phyloP scores from a whole-genome alignment of 1,140 invertebrate species.

The Steinernema khuongi region DNA sequence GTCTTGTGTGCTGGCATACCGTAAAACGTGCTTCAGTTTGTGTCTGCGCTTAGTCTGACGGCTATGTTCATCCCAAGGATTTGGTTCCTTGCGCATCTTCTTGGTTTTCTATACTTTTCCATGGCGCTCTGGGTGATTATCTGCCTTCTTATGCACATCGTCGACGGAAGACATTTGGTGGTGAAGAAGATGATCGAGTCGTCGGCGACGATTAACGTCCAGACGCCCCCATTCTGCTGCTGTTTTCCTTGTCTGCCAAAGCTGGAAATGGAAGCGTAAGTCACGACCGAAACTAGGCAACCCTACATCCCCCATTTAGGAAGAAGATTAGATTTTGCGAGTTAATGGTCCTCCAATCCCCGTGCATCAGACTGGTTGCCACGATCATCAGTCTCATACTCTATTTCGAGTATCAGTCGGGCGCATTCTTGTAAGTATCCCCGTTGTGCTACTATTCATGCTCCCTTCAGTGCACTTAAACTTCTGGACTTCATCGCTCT shows the following conservation, averaged over 20 bases:
- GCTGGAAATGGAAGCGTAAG: slow-evolving; percentile 45
- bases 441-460: not conserved
- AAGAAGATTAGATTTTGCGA: slow-evolving; percentile 46
- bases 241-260: slow-evolving; percentile 54
- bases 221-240: slow-evolving; percentile 53
- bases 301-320: slow-evolving; percentile 27
- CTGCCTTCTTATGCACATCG: slow-evolving; percentile 50
- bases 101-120: slow-evolving; percentile 49
- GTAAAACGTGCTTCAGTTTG: slow-evolving; percentile 28
- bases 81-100: slow-evolving; percentile 51
- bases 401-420: slow-evolving; percentile 49
- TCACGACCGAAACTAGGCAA: not conserved
- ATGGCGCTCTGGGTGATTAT: slow-evolving; percentile 51
- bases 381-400: slow-evolving; percentile 47
- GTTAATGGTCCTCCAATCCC: slow-evolving; percentile 52
- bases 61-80: slow-evolving; percentile 52
- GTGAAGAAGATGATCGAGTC: slow-evolving; percentile 47
- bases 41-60: slow-evolving; percentile 43
- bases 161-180: slow-evolving; percentile 44
- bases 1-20: not conserved
- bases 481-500: slow-evolving; percentile 50
- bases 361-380: slow-evolving; percentile 43
- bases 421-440: slow-evolving; percentile 5
- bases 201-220: slow-evolving; percentile 37
- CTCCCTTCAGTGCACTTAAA: slow-evolving; percentile 43